These are phyloP conservation scores for Telenomus remus DNA, from an alignment of 1,140 invertebrate species.

Conservation along the genomic window DNA sequence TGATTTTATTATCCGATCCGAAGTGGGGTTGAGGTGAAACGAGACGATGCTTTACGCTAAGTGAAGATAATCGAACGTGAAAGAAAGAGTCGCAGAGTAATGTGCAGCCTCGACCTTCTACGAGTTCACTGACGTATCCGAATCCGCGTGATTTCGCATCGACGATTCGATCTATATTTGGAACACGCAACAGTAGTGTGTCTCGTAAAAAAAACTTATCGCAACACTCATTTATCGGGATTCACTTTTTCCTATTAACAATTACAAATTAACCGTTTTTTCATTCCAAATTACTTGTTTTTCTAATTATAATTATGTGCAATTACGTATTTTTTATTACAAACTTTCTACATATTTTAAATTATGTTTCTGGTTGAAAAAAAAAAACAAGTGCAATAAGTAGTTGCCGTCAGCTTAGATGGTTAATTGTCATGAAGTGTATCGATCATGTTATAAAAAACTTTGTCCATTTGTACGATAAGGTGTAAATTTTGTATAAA, in stretches of 20 bases:
- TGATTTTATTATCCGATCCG: background rate
- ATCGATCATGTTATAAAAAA: conserved; percentile 9
- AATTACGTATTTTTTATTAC: no score
- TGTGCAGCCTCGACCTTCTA: conserved; percentile 54
- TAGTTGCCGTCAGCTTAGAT: no score
- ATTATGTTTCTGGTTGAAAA: no score
- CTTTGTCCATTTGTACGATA: background rate
- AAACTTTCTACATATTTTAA: no score
- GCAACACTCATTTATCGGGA: no score
- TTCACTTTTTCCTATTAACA: no score
- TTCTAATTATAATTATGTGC: no score
- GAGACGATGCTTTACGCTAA: conserved; percentile 20
- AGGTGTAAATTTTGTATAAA: conserved; percentile 25
- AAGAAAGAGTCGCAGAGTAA: conserved; percentile 50
- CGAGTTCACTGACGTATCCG: conserved; percentile 56
- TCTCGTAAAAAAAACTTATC: conserved; percentile 3
- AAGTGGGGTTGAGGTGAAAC: conserved; percentile 9
- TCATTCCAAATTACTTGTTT: no score
- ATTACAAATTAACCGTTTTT: no score
- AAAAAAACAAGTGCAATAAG: no score
- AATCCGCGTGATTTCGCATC: conserved; percentile 53
- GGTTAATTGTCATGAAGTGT: background rate
- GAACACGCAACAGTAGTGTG: conserved; percentile 50
- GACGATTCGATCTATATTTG: conserved; percentile 52
- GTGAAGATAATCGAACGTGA: conserved; percentile 47